Base-by-base conservation (phyloP, 2,888 invertebrate species). In the Melanotus villosus region DNA sequence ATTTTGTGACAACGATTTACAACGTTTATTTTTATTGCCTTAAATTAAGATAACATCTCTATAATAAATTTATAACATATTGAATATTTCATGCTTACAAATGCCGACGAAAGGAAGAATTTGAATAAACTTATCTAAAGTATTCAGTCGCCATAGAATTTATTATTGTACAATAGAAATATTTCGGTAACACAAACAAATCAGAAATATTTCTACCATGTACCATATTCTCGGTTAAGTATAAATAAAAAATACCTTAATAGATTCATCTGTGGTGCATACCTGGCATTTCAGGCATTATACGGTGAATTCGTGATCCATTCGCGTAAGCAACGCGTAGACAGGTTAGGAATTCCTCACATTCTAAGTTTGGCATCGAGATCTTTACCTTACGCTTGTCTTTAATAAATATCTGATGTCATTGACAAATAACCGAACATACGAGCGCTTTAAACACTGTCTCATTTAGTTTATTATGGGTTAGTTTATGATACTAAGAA, bases 351-450 rank as follows among this genome's bases (percentile, higher is more conserved):
- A 76, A 82, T 83, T 82, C 81, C 72, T 80, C 80, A 79, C 84
- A 83, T 82, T 84, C 84, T 83, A 81, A 81, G 75, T 75, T 73
- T 73, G 73, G 70, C 79, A 77, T 78, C 76, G 76, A 81, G 82
- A 84, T 83, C 81, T 76, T 82, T 82, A 84, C 83, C 82, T 83
- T 75, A 70, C 64, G 73, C 75, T 82, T 82, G 83, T 82, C 83
- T 82, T 82, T 81, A 83, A 84, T 84, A 84, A 84, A 84, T 84
- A 83, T 80, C 79, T 77, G 77, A 80, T 84, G 84, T 83, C 84
- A 84, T 80, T 84, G 84, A 84, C 84, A 84, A 84, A 84, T 84
- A 84, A 82, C 83, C 78, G 77, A 81, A 82, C 80, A 79, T 80
- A 77, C 79, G 76, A 79, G 78, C 80, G 80, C 78, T 78, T 80